Conservation (phyloP, 2,888 invertebrate species). For the Mantis religiosa region DNA sequence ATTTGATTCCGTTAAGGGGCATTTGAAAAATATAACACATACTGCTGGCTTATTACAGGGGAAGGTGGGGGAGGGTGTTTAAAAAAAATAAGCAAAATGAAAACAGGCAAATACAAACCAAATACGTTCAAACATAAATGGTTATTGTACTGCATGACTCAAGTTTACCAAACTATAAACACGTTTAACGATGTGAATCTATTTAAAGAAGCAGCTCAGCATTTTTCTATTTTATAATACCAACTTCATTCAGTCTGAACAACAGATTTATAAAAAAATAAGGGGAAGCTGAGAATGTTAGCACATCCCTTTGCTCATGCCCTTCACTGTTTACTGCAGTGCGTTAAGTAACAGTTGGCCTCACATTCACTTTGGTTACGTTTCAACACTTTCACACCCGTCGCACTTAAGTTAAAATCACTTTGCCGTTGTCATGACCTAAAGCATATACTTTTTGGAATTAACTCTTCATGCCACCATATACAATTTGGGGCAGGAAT, state of each 20-base stretch:
- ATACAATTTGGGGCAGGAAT: background rate
- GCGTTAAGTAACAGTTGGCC: background rate
- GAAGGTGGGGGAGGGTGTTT: background rate
- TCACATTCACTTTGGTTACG: constrained; percentile 11
- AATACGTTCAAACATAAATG: constrained; percentile 11
- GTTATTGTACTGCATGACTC: background rate
- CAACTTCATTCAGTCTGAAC: background rate
- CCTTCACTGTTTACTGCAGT: background rate
- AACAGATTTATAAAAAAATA: constrained; percentile 1
- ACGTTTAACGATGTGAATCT: background rate
- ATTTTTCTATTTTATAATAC: background rate
- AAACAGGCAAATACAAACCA: background rate
- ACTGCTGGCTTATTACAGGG: background rate
- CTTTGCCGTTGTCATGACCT: background rate
- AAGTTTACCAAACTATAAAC: background rate
- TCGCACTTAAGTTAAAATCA: constrained; percentile 1
- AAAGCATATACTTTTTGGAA: constrained; percentile 8
- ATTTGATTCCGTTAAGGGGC: background rate
- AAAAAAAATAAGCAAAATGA: constrained; percentile 7
- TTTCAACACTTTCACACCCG: background rate
- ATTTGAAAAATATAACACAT: background rate
- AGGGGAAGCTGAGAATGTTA: background rate
- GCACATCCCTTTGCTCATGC: background rate
- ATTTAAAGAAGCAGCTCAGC: background rate
- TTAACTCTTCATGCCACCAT: background rate